Base-by-base conservation (phyloP, 2,888 invertebrate genomes). In the Odontomyia ornata region DNA sequence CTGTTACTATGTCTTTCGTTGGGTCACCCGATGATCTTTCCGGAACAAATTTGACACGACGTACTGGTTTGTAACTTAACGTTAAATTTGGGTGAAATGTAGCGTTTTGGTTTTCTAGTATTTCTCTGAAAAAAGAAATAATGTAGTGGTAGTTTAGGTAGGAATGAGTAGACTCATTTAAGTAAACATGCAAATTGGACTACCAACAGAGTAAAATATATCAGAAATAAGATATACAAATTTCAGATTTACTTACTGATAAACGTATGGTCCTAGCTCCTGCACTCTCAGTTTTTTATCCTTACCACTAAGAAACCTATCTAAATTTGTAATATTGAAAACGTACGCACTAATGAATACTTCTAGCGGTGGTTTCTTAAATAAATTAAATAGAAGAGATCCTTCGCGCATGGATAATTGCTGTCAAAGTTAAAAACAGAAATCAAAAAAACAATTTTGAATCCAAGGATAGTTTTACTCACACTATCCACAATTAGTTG, bases 251-350 rank as follows among this genome's bases (percentile, higher is more conserved):
- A 88, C 90, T 89, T 86, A 95, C 95, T 91, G 91, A 86, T 95
- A 97, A 21, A 93, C 91, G 83, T 93, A 95, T 0, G 95, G 95
- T 0, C 95, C 95, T 23, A 94, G 85, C 87, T 95, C 92, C 71
- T 91, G 83, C 1, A 95, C 80, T 80, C 89, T 91, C 60, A 95
- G 85, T 81, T 93, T 94, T 75, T 87, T 84, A 79, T 90, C 92
- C 71, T 87, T 84, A 0, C 93, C 93, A 0, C 86, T 86, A 43
- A 92, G 84, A 85, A 94, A 95, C 64, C 89, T 89, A 11, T 91
- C 90, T 1, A 89, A 85, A 84, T 95, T 95, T n/a, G 95, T 95
- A 72, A 95, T 89, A 83, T 95, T 95, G 85, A 94, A 95, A 77
- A 94, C 87, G 83, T 91, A 94, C 0, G 92, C 88, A 46, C 90